Base-by-base conservation (phyloP, 1,140 invertebrate genomes). In the Ips nitidus region DNA sequence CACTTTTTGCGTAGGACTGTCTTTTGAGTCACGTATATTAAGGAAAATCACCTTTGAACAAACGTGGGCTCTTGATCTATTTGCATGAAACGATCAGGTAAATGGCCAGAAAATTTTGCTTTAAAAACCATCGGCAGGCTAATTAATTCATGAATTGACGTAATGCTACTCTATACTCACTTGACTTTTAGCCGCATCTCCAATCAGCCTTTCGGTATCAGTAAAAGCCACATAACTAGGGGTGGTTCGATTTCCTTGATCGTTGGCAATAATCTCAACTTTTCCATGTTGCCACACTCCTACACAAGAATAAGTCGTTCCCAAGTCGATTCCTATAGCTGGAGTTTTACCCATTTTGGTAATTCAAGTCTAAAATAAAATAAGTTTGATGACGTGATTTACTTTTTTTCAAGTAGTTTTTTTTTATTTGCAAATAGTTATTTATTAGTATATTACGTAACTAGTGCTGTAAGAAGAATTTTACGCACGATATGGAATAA, bases 151-250 rank as follows among this genome's bases (percentile, higher is more conserved):
- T 50, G 47, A 7, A 8, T 7, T 50, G 22, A 22, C 22, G 22
- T 22, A 22, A 22, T 22, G 22, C 22, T 22, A 22, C 22, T 22
- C 0, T 37, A 4, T 61, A 52, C 61, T 89, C 75, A 93, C 91
- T 82, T 94, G 92, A 80, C 97, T 97, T 82, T 98, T 98, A 74
- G 95, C 95, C 70, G 95, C 94, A 86, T 98, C 95, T 57, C 95
- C 95, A 81, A 98, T 96, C 70, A 98, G 88, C 80, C 96, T 90
- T 82, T 98, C 95, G 6, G 91, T 95, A 77, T 98, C 95, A 52
- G 94, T 98, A 85, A 98, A 98, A 66, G 95, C 95, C 52, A 98
- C 96, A 86, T 97, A 98, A 73, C 92, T 94, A 63, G 96, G 96
- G 64, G 96, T 98, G 50, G 96, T 98, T 95, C 97, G 80, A 96